phyloP scores from a whole-genome alignment of 1,140 invertebrate species.

The Phenacoccus solenopsis region DNA sequence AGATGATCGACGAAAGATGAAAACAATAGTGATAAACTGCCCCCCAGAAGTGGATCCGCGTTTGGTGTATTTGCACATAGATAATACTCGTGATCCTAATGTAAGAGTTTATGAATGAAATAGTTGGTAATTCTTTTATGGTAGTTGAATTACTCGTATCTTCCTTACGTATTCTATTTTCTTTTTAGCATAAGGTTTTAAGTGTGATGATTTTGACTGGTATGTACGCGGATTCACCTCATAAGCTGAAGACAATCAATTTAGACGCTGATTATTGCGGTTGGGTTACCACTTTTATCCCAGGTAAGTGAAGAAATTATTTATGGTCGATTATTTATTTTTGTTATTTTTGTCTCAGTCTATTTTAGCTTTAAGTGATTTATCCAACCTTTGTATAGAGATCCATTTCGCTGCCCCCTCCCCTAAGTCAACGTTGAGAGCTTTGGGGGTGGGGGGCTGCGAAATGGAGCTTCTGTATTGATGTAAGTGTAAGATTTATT shows the following conservation, averaged over 20 bases:
- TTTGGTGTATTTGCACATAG: constrained; percentile 74
- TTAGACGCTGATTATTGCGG: constrained; percentile 66
- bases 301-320: constrained; percentile 37
- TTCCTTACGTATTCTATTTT: neutral
- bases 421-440: no score
- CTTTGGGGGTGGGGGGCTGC: no score
- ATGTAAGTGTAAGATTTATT: no score
- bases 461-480: no score
- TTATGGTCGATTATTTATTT: neutral
- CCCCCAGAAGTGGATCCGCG: constrained; percentile 43
- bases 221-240: constrained; percentile 61
- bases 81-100: constrained; percentile 80
- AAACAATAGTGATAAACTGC: constrained; percentile 51
- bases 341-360: neutral
- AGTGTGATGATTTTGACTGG: constrained; percentile 70
- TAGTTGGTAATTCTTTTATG: neutral
- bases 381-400: no score
- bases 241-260: constrained; percentile 64
- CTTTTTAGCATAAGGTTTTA: constrained; percentile 70
- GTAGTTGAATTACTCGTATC: no score
- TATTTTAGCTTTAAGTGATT: neutral
- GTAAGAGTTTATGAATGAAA: constrained; percentile 40
- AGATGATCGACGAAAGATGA: constrained; percentile 84
- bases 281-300: constrained; percentile 74
- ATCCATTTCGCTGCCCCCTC: no score